Evolutionary conservation across 2,888 invertebrate genomes (phyloP).

Genomic region (Julus scandinavius): DNA sequence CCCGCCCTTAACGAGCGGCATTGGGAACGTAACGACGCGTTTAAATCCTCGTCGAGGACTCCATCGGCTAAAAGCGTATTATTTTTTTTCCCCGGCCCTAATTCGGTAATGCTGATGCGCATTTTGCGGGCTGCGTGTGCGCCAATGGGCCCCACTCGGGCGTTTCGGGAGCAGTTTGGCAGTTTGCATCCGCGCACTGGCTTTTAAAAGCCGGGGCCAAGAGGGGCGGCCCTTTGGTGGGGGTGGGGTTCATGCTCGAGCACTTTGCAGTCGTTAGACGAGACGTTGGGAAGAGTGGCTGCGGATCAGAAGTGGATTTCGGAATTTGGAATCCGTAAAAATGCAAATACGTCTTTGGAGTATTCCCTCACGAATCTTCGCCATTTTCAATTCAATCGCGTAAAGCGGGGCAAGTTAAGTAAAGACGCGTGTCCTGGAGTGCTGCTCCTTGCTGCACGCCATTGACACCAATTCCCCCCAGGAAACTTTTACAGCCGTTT

Average conservation of each 20-base stretch:
- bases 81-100: not conserved
- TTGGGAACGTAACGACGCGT: not conserved
- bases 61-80: constrained; percentile 9
- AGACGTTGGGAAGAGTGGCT: not conserved
- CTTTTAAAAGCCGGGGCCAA: not conserved
- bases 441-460: constrained; percentile 18
- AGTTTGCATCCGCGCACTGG: not conserved
- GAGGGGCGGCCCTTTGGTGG: not conserved
- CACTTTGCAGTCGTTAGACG: constrained; percentile 10
- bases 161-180: constrained; percentile 10
- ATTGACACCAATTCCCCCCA: constrained; percentile 18
- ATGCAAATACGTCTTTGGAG: constrained; percentile 10
- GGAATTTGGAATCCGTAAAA: constrained; percentile 18
- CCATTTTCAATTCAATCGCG: constrained; percentile 3
- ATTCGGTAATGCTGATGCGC: constrained; percentile 18
- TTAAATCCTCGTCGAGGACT: not conserved
- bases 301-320: constrained; percentile 18
- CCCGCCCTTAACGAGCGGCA: not conserved
- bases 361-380: constrained; percentile 2
- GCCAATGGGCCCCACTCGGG: constrained; percentile 18
- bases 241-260: not conserved
- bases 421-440: constrained; percentile 2
- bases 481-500: constrained; percentile 11
- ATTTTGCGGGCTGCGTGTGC: constrained; percentile 10
- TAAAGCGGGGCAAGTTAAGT: constrained; percentile 4